These are phyloP conservation scores for Pterophyllum scalare DNA, from an alignment of 2,113 vertebrate genomes.

Conservation along the genomic window DNA sequence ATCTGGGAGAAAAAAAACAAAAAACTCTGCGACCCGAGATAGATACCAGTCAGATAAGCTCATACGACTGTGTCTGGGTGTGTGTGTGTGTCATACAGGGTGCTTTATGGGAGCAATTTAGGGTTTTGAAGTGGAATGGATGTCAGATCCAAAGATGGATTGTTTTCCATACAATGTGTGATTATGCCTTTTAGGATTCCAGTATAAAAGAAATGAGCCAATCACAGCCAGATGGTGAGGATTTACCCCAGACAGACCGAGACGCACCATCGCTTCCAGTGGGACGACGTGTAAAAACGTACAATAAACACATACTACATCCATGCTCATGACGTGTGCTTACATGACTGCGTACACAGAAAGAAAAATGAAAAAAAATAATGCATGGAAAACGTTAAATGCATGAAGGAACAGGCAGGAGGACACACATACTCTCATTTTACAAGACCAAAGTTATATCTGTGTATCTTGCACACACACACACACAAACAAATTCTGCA, in stretches of 20 bases:
- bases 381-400: neutral
- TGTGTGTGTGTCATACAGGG: constrained; percentile 54
- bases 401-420: constrained; percentile 4
- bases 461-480: constrained; percentile 31
- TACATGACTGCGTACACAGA: constrained; percentile 34
- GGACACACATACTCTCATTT: constrained; percentile 40
- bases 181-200: constrained; percentile 77
- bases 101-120: constrained; percentile 81
- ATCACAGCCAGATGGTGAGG: constrained; percentile 79
- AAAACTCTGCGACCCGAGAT: constrained; percentile 27
- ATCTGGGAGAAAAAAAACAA: constrained; percentile 17
- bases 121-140: constrained; percentile 76
- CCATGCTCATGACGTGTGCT: constrained; percentile 26
- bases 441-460: constrained; percentile 26
- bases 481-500: constrained; percentile 13
- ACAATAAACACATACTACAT: constrained; percentile 28
- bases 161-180: constrained; percentile 78
- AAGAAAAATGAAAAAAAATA: neutral
- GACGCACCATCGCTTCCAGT: constrained; percentile 58
- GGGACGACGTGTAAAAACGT: constrained; percentile 25
- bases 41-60: constrained; percentile 66
- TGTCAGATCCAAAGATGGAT: constrained; percentile 81
- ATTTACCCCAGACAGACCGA: constrained; percentile 58
- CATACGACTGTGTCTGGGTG: constrained; percentile 51
- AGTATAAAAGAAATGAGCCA: constrained; percentile 74